phyloP scores from a whole-genome alignment of 2,888 invertebrate genomes.

The Limnephilus marmoratus region DNA sequence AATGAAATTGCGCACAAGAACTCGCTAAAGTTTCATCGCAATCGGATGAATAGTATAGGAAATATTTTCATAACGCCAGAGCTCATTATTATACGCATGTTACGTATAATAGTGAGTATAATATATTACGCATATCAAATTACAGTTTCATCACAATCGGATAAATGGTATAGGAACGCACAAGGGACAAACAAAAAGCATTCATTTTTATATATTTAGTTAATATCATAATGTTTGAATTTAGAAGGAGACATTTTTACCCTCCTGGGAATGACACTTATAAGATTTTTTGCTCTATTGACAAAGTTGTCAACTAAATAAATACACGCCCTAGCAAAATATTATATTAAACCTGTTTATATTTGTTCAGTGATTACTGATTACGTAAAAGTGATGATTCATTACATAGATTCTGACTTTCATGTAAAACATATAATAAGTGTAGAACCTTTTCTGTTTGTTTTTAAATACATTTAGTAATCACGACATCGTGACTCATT shows the following conservation, averaged over 20 bases:
- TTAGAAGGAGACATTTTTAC: not conserved
- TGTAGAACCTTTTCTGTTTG: not conserved
- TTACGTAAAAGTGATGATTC: not conserved
- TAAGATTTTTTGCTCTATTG: not conserved
- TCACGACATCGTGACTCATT: slow-evolving; percentile 6
- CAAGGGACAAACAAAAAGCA: no score
- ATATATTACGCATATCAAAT: no score
- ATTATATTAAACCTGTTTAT: not conserved
- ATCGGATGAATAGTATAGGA: no score
- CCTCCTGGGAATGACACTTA: not conserved
- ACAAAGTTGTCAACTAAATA: not conserved
- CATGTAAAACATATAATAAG: not conserved
- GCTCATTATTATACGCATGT: no score
- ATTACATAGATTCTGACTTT: not conserved
- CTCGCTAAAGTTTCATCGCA: no score
- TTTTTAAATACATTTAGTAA: not conserved
- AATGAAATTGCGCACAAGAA: no score
- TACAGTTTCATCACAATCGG: no score
- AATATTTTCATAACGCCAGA: no score
- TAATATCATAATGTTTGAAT: no score
- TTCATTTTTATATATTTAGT: no score
- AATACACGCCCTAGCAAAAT: not conserved
- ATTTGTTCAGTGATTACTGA: not conserved
- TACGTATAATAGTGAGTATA: no score
- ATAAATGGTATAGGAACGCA: no score